Percentiles rank a stretch among this genome's conserved stretches.
Conservation (phyloP, 2,113 vertebrate genomes). For the Percina caprodes region DNA sequence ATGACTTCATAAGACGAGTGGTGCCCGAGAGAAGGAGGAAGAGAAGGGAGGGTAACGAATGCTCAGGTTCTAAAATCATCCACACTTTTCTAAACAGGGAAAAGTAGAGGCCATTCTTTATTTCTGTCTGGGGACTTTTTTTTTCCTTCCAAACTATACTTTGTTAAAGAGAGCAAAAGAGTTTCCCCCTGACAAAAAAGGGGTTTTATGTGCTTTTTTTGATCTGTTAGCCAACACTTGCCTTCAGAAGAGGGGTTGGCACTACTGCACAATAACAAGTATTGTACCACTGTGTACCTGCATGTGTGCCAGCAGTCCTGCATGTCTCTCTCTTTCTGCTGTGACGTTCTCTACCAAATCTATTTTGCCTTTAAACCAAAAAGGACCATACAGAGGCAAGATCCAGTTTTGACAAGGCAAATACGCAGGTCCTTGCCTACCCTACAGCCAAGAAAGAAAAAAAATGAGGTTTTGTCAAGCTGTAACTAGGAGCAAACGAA, state of each 20-base stretch:
- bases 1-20: slow-evolving; percentile 68
- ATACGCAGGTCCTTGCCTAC: background rate
- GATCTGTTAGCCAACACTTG: slow-evolving; percentile 7
- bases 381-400: slow-evolving; percentile 3
- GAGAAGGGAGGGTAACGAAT: slow-evolving; percentile 31
- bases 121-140: slow-evolving; percentile 1
- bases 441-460: slow-evolving; percentile 7
- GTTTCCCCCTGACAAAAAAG: background rate
- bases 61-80: slow-evolving; percentile 52
- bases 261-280: slow-evolving; percentile 13
- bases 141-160: background rate
- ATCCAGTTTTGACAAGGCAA: slow-evolving; percentile 21
- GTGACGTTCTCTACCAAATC: slow-evolving; percentile 18
- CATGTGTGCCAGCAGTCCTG: slow-evolving; percentile 8
- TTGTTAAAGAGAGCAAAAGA: slow-evolving; percentile 7
- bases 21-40: slow-evolving; percentile 51
- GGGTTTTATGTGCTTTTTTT: background rate
- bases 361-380: slow-evolving; percentile 18
- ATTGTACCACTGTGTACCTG: slow-evolving; percentile 21
- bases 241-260: background rate
- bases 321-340: slow-evolving; percentile 22
- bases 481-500: slow-evolving; percentile 32
- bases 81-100: slow-evolving; percentile 34
- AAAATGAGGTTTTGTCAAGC: slow-evolving; percentile 1
- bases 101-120: slow-evolving; percentile 19